Evolutionary conservation across 2,113 vertebrate species (phyloP).

Genomic region (Tetrax tetrax): DNA sequence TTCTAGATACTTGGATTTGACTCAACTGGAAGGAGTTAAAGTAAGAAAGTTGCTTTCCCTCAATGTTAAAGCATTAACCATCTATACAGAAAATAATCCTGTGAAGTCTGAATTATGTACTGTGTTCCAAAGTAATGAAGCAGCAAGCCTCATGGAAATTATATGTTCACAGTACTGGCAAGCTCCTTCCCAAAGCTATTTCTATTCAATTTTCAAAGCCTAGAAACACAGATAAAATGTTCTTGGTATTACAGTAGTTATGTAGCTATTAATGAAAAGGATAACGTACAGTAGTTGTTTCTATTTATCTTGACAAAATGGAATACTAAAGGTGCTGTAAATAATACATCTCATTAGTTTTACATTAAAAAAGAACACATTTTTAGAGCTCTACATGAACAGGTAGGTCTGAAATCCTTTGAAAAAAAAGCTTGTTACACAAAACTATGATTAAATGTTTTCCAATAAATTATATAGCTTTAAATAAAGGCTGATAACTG

Average conservation of each 20-base stretch:
- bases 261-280: not conserved
- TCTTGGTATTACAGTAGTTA: not conserved
- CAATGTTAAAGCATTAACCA: not conserved
- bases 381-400: not conserved
- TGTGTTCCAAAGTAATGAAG: slow-evolving; percentile 11
- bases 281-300: not conserved
- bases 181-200: not conserved
- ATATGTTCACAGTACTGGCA: not conserved
- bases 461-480: not conserved
- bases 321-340: not conserved
- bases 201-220: not conserved
- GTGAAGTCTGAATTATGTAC: not conserved
- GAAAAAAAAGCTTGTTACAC: not conserved
- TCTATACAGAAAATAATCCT: not conserved
- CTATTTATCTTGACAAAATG: not conserved
- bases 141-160: not conserved
- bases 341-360: not conserved
- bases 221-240: not conserved
- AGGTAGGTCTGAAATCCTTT: not conserved
- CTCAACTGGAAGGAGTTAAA: not conserved
- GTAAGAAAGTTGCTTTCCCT: not conserved
- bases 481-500: not conserved
- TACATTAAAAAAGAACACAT: not conserved
- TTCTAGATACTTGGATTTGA: not conserved
- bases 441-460: not conserved